Conservation (phyloP, 2,797 vertebrate species). For the Hypotaenidia philippensis region DNA sequence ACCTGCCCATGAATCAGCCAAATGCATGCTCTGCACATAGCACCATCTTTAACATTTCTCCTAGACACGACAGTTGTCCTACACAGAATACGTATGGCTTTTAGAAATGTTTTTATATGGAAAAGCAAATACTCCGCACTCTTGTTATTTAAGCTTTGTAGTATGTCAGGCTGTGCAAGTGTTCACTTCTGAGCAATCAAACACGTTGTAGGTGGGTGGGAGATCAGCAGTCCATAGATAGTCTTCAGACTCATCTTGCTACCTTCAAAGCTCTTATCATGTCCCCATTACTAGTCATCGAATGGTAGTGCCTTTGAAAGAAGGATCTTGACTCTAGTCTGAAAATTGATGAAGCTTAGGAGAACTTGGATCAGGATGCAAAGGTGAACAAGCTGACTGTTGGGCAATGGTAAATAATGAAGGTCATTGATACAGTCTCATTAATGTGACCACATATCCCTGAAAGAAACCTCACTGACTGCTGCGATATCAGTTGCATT, state of each 20-base stretch:
- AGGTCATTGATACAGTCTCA: not conserved
- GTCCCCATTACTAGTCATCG: rapidly evolving
- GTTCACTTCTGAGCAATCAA: not conserved
- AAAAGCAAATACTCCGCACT: not conserved
- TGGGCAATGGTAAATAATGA: not conserved
- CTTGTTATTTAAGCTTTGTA: not conserved
- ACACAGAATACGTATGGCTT: not conserved
- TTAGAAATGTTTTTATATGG: not conserved
- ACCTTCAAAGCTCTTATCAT: not conserved
- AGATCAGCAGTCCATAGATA: not conserved
- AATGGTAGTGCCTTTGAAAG: not conserved
- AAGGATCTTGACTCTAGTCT: not conserved
- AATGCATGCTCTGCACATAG: not conserved
- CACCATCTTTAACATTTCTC: not conserved
- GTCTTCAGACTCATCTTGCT: not conserved
- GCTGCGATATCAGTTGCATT: not conserved
- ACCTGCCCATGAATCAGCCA: not conserved
- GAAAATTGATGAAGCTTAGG: not conserved
- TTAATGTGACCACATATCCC: not conserved
- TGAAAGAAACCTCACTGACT: not conserved
- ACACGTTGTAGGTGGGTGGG: not conserved
- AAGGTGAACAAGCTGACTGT: not conserved
- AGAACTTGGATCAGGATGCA: not conserved
- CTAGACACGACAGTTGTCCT: not conserved
- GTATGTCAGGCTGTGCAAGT: not conserved